A percentile compares a stretch with the other conserved stretches of the same genome.
phyloP scores from a whole-genome alignment of 92 coral and sea anemone genomes.

The Galaxea fascicularis region DNA sequence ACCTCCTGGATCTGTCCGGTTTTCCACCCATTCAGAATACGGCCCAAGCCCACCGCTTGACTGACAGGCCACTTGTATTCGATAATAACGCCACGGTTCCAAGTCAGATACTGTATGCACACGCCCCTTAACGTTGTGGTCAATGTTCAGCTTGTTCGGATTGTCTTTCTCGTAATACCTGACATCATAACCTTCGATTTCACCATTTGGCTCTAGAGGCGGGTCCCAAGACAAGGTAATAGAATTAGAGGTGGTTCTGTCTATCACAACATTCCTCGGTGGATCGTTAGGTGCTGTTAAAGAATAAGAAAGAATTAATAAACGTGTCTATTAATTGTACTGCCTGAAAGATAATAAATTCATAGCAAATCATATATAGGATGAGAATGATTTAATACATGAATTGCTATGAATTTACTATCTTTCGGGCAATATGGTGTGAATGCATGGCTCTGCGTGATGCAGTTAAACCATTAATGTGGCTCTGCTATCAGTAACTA shows the following conservation, averaged over 20 bases:
- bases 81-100: slow-evolving; percentile 57
- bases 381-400: too few species aligned
- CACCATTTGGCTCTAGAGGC: slow-evolving; percentile 72
- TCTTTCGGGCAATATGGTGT: too few species aligned
- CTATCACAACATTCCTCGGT: slow-evolving; percentile 57
- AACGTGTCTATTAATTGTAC: too few species aligned
- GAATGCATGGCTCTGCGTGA: too few species aligned
- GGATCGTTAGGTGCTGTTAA: slow-evolving; percentile 73
- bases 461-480: too few species aligned
- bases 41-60: slow-evolving; percentile 67
- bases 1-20: slow-evolving; percentile 63
- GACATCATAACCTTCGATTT: slow-evolving; percentile 48
- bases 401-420: too few species aligned
- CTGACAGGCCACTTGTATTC: slow-evolving; percentile 46
- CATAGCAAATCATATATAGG: too few species aligned
- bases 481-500: too few species aligned
- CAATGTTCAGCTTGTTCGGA: background rate
- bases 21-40: slow-evolving; percentile 13
- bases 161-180: slow-evolving; percentile 32
- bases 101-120: slow-evolving; percentile 28
- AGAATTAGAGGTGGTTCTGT: slow-evolving; percentile 29
- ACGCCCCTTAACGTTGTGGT: background rate
- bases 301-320: background rate
- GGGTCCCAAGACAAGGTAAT: slow-evolving; percentile 68
- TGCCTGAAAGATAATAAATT: too few species aligned